Evolutionary conservation across 30 jellyfish, hydroid and myxozoan species (phyloP).

Genomic region (Aurelia sp.): DNA sequence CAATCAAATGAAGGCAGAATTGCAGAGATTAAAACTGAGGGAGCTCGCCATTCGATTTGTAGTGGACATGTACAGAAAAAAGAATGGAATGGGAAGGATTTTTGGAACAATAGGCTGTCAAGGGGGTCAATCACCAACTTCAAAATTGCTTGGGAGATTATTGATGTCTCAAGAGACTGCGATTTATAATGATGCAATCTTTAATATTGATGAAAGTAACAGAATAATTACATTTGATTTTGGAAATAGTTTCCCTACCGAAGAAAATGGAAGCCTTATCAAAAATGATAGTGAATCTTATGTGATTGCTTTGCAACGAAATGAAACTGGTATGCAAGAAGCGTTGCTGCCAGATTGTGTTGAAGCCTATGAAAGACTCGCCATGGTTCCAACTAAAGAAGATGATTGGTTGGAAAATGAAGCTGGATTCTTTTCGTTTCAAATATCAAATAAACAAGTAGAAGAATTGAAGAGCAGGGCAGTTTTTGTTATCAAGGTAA

Average conservation of each 20-base stretch:
- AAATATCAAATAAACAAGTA: background rate
- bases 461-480: slow-evolving; percentile 1
- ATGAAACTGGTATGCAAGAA: background rate
- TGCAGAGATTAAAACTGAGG: slow-evolving; percentile 1
- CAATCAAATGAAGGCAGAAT: background rate
- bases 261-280: slow-evolving; percentile 8
- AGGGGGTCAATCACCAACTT: slow-evolving; percentile 21
- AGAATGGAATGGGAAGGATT: slow-evolving; percentile 24
- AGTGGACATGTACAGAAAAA: slow-evolving; percentile 13
- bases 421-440: slow-evolving; percentile 40
- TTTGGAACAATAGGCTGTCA: slow-evolving; percentile 66
- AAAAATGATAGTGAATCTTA: slow-evolving; percentile 8
- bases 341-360: background rate
- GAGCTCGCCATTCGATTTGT: slow-evolving; percentile 33
- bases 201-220: slow-evolving; percentile 14
- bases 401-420: slow-evolving; percentile 28
- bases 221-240: slow-evolving; percentile 31
- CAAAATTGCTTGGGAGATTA: slow-evolving; percentile 25
- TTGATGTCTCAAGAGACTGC: slow-evolving; percentile 6
- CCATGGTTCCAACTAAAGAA: slow-evolving; percentile 15
- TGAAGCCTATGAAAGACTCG: slow-evolving; percentile 3
- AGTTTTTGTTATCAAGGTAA: slow-evolving; percentile 35
- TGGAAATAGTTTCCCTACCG: slow-evolving; percentile 50
- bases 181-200: slow-evolving; percentile 21
- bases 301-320: slow-evolving; percentile 8